A percentile compares a stretch with the other conserved stretches of the same genome.
These are phyloP conservation scores for Tachina grossa DNA, from an alignment of 2,888 invertebrate species.

Conservation along the genomic window DNA sequence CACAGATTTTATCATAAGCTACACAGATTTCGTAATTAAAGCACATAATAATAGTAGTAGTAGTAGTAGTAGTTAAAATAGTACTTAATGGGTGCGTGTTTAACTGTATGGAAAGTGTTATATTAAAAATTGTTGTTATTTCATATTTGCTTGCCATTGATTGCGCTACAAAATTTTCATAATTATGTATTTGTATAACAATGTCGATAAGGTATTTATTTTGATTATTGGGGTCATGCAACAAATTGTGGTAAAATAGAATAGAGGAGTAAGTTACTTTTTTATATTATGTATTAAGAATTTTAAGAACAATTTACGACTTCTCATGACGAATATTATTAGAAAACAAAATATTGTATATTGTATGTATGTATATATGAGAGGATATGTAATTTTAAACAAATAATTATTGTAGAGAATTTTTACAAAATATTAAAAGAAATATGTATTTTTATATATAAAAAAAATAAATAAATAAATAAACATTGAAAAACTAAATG, in stretches of 20 bases:
- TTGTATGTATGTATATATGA: too few relatives aligned
- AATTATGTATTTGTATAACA: background rate
- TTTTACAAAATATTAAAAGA: background rate
- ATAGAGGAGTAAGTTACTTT: background rate
- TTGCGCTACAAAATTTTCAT: background rate
- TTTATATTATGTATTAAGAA: background rate
- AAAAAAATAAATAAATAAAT: background rate
- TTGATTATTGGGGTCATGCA: constrained; percentile 34
- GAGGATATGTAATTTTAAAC: background rate
- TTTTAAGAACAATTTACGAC: background rate
- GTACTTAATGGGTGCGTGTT: constrained; percentile 30
- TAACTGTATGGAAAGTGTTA: constrained; percentile 18
- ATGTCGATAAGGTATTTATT: background rate
- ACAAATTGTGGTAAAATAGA: constrained; percentile 17
- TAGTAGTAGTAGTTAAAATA: background rate
- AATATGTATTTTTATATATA: background rate
- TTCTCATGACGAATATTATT: background rate
- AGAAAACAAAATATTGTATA: background rate
- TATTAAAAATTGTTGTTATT: constrained; percentile 10
- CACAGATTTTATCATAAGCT: background rate
- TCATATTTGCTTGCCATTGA: constrained; percentile 29
- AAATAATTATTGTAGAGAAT: background rate
- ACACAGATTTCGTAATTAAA: background rate
- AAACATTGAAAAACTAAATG: background rate
- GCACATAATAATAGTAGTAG: too few relatives aligned